These are phyloP conservation scores for Lates calcarifer DNA, from an alignment of 2,113 vertebrate genomes.

Conservation along the genomic window DNA sequence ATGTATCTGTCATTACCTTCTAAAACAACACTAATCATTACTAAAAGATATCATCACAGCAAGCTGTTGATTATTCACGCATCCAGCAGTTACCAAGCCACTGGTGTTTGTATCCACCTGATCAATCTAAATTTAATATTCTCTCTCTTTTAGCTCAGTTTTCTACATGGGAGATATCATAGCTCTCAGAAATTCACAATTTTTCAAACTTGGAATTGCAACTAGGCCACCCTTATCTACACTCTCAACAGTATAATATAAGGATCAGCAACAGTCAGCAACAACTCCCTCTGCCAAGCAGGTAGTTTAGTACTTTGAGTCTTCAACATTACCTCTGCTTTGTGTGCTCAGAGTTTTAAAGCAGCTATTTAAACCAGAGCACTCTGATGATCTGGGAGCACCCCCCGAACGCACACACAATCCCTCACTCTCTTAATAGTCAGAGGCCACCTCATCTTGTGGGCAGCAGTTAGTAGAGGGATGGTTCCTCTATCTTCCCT, in stretches of 20 bases:
- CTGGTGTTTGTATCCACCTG: too few species aligned
- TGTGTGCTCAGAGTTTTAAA: slow-evolving; percentile 12
- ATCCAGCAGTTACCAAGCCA: too few species aligned
- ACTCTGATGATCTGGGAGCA: slow-evolving; percentile 3
- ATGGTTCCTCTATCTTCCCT: slow-evolving; percentile 19
- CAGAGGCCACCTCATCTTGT: slow-evolving; percentile 2
- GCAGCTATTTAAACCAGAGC: slow-evolving; percentile 8
- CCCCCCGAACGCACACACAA: background rate
- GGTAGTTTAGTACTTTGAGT: background rate
- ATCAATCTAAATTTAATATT: too few species aligned
- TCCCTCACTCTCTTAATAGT: background rate
- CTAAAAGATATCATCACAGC: too few species aligned
- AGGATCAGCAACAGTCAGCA: too few species aligned
- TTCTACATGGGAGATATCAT: too few species aligned
- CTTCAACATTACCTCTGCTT: background rate
- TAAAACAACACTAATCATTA: too few species aligned
- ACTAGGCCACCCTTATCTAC: background rate
- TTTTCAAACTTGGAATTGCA: background rate
- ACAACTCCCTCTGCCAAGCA: background rate
- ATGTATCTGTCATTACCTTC: too few species aligned
- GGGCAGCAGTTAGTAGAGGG: slow-evolving; percentile 12
- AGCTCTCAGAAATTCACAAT: too few species aligned
- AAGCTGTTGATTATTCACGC: too few species aligned
- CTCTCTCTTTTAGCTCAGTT: too few species aligned
- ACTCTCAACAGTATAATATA: background rate